These are phyloP conservation scores for Rhinogobius similis DNA, from an alignment of 2,113 vertebrate genomes.

Conservation along the genomic window DNA sequence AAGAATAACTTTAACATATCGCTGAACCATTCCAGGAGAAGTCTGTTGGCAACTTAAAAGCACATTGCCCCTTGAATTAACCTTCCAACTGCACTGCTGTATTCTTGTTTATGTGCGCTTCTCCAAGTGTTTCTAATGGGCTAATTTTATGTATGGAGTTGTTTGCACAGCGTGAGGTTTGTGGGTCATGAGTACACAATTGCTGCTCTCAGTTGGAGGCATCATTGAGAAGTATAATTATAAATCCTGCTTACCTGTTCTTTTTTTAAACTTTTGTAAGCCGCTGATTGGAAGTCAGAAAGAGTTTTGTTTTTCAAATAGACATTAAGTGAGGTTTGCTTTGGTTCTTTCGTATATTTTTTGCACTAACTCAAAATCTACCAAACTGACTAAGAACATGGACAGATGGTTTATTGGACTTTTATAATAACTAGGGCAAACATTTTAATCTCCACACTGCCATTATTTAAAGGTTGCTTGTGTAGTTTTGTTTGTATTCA, in stretches of 20 bases:
- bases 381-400: neutral
- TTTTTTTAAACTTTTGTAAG: neutral
- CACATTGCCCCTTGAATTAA: neutral
- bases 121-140: slow-evolving; percentile 1
- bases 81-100: neutral
- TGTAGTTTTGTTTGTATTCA: no score
- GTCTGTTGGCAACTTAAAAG: neutral
- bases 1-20: no score
- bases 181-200: slow-evolving; percentile 5
- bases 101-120: neutral
- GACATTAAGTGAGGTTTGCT: neutral
- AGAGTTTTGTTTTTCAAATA: neutral
- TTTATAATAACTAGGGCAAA: neutral
- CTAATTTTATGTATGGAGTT: slow-evolving; percentile 17
- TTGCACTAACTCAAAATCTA: neutral
- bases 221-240: neutral
- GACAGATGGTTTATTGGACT: neutral
- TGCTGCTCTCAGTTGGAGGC: neutral
- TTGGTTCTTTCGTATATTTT: neutral
- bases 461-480: neutral
- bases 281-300: neutral
- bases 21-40: neutral
- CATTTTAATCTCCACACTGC: neutral
- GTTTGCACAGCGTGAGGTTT: neutral
- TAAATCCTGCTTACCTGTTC: neutral